Percentiles rank a stretch among this genome's conserved stretches.
Conservation (phyloP, 2,113 vertebrate species). For the Mesocricetus auratus region DNA sequence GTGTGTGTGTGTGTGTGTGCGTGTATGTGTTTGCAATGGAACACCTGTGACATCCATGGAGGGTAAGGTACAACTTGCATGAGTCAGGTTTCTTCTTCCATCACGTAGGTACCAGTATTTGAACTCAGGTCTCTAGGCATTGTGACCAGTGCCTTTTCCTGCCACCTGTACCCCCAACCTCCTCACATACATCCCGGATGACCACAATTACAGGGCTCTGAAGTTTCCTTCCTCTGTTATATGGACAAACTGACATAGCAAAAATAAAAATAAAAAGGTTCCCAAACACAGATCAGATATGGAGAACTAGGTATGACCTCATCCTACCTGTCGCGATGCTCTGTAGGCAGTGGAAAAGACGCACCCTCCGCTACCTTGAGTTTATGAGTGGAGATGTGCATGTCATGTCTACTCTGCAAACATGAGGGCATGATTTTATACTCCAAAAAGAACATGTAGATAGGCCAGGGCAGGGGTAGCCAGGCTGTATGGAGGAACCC, state of each 20-base stretch:
- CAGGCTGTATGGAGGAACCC: neutral
- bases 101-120: too few species aligned
- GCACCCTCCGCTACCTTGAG: neutral
- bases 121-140: neutral
- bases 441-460: neutral
- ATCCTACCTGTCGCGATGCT: too few species aligned
- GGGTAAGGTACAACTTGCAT: neutral
- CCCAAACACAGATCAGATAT: fast-evolving
- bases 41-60: neutral
- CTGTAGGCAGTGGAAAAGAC: fast-evolving
- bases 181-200: neutral
- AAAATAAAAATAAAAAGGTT: too few species aligned
- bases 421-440: neutral
- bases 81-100: neutral
- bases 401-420: neutral
- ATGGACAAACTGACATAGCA: neutral
- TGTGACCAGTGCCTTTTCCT: neutral
- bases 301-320: fast-evolving
- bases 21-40: neutral
- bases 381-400: neutral
- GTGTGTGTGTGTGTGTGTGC: neutral
- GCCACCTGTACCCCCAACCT: neutral
- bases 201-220: fast-evolving
- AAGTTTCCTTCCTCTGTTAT: neutral
- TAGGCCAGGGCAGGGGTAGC: neutral